Conservation (phyloP, 1,140 invertebrate genomes). For the Aphelenchoides avenae region DNA sequence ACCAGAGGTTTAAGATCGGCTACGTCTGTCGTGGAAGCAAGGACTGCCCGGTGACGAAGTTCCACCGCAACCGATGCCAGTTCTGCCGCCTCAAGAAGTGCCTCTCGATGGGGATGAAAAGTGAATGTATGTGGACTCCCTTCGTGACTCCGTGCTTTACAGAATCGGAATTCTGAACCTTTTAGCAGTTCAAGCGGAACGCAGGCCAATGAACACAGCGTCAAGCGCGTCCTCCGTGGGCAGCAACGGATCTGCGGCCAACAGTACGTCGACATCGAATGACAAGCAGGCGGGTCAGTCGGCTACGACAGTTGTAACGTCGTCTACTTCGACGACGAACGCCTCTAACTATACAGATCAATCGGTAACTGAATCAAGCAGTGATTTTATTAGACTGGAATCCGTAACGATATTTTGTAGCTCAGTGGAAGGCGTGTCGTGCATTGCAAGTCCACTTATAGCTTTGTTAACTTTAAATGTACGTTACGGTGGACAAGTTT, state of each 20-base stretch:
- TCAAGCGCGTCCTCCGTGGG: neutral
- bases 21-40: constrained; percentile 89
- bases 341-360: too few relatives aligned
- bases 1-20: constrained; percentile 65
- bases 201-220: constrained; percentile 58
- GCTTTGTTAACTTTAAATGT: too few relatives aligned
- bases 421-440: too few relatives aligned
- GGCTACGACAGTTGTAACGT: too few relatives aligned
- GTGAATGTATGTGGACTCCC: constrained; percentile 78
- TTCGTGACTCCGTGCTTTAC: too few relatives aligned
- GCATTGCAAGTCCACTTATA: too few relatives aligned
- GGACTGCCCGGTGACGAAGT: constrained; percentile 91
- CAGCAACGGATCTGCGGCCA: neutral
- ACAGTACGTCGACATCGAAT: neutral
- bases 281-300: too few relatives aligned
- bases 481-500: too few relatives aligned
- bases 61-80: constrained; percentile 90
- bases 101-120: constrained; percentile 90
- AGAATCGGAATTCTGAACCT: constrained; percentile 10
- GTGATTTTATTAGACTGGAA: too few relatives aligned
- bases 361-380: too few relatives aligned
- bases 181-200: constrained; percentile 66
- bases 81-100: constrained; percentile 95
- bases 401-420: too few relatives aligned
- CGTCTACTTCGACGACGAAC: too few relatives aligned